These are phyloP conservation scores for Lysandra coridon DNA, from an alignment of 2,888 invertebrate genomes.

Conservation along the genomic window DNA sequence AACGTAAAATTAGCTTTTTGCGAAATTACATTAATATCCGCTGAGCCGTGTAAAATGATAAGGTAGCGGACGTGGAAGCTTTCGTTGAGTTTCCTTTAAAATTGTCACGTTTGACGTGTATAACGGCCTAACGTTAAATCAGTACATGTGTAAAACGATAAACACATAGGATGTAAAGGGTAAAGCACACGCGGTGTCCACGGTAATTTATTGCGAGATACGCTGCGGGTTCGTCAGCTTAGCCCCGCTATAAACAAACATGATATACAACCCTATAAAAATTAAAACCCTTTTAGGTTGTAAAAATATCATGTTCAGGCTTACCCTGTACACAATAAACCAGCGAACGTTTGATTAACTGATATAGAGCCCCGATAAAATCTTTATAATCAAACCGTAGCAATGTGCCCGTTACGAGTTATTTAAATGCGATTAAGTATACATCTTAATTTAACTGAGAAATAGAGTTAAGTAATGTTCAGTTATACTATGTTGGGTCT, in stretches of 20 bases:
- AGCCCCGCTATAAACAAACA: conserved; percentile 17
- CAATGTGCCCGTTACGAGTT: not conserved
- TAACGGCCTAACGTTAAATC: not conserved
- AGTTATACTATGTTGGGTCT: not conserved
- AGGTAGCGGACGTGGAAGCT: conserved; percentile 2
- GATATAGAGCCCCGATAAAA: conserved; percentile 8
- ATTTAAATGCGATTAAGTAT: not conserved
- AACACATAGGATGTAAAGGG: conserved; percentile 4
- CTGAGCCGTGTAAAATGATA: conserved; percentile 17
- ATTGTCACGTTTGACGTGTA: not conserved
- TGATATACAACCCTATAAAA: conserved; percentile 27
- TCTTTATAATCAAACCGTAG: not conserved
- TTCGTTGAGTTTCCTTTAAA: not conserved
- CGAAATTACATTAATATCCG: conserved; percentile 20
- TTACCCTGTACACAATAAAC: conserved; percentile 17
- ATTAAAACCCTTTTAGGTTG: conserved; percentile 24
- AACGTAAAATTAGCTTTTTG: conserved; percentile 10
- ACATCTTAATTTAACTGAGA: not conserved
- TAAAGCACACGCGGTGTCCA: conserved; percentile 6
- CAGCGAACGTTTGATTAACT: conserved; percentile 14
- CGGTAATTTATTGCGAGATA: conserved; percentile 22
- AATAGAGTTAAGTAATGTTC: not conserved
- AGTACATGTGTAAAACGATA: conserved; percentile 22
- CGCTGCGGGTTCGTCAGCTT: conserved; percentile 18
- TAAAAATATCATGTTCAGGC: conserved; percentile 21